A percentile compares a stretch with the other conserved stretches of the same genome.
These are phyloP conservation scores for Thera britannica DNA, from an alignment of 2,888 invertebrate species.

Conservation along the genomic window DNA sequence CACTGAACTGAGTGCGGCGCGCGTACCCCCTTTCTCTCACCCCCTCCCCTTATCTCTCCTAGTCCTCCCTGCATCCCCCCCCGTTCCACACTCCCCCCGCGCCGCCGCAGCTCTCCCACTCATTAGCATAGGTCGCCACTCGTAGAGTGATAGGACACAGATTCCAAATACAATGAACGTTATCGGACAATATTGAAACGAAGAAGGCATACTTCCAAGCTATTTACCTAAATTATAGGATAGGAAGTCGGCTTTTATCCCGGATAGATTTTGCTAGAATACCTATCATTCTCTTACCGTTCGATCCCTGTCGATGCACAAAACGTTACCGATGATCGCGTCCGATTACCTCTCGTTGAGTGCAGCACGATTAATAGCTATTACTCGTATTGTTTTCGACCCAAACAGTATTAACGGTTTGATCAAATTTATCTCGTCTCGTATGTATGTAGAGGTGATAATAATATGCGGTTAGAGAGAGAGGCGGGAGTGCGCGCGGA, in stretches of 20 bases:
- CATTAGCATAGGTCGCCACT: constrained; percentile 80
- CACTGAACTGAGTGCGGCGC: constrained; percentile 44
- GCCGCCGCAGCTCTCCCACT: constrained; percentile 53
- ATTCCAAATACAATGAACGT: constrained; percentile 77
- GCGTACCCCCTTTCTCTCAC: constrained; percentile 25
- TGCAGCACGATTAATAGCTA: constrained; percentile 67
- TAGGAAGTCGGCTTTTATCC: constrained; percentile 83
- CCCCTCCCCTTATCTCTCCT: not conserved
- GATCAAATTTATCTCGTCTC: constrained; percentile 73
- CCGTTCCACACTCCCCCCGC: constrained; percentile 33
- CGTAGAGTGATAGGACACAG: constrained; percentile 80
- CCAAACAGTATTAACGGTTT: constrained; percentile 80
- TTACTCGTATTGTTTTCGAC: constrained; percentile 73
- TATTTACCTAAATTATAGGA: constrained; percentile 80
- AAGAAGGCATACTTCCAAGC: constrained; percentile 83
- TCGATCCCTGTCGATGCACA: constrained; percentile 80
- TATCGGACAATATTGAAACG: constrained; percentile 83
- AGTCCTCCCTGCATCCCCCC: too few relatives aligned
- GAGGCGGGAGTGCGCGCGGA: constrained; percentile 57
- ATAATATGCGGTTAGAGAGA: constrained; percentile 72
- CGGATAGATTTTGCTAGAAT: constrained; percentile 84
- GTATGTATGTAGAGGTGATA: constrained; percentile 78
- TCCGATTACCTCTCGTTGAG: constrained; percentile 72
- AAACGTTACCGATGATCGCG: constrained; percentile 78
- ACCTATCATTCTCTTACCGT: constrained; percentile 69